A percentile compares a stretch with the other conserved stretches of the same genome.
phyloP scores from a whole-genome alignment of 2,113 vertebrate species.

The Odocoileus hemionus region DNA sequence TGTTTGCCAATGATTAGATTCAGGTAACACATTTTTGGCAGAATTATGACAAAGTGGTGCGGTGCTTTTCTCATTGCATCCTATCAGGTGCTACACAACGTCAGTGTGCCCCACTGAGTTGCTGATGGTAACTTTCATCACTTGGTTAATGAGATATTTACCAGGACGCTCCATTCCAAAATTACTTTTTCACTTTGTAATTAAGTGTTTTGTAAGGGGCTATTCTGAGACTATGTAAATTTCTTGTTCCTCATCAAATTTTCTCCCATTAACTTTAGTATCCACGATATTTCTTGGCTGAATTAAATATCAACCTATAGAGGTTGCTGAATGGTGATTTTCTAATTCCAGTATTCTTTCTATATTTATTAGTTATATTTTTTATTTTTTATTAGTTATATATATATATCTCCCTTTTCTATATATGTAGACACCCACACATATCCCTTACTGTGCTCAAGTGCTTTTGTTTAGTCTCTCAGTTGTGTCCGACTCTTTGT shows the following conservation, averaged over 20 bases:
- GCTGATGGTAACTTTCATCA: background rate
- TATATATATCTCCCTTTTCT: background rate
- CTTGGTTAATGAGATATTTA: background rate
- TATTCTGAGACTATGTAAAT: conserved; percentile 4
- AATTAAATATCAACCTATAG: background rate
- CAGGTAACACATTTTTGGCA: background rate
- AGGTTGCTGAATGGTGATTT: background rate
- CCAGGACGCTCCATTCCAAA: background rate
- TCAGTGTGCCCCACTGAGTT: background rate
- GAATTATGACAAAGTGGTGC: background rate
- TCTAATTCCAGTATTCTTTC: conserved; percentile 4
- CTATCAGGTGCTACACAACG: background rate
- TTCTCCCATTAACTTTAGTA: background rate
- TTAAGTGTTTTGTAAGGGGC: background rate
- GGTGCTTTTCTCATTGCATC: background rate
- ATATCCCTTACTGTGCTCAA: background rate
- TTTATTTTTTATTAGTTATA: background rate
- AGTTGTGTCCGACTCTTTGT: background rate
- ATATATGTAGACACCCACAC: background rate
- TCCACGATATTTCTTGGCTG: background rate
- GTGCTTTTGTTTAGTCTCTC: background rate
- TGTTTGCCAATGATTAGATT: background rate
- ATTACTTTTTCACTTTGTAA: conserved; percentile 14
- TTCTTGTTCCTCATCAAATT: conserved; percentile 1
- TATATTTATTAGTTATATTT: background rate